Percentiles rank a stretch among this genome's conserved stretches.
These are phyloP conservation scores for Microtus montanus DNA, from an alignment of 2,113 vertebrate genomes.

Conservation along the genomic window DNA sequence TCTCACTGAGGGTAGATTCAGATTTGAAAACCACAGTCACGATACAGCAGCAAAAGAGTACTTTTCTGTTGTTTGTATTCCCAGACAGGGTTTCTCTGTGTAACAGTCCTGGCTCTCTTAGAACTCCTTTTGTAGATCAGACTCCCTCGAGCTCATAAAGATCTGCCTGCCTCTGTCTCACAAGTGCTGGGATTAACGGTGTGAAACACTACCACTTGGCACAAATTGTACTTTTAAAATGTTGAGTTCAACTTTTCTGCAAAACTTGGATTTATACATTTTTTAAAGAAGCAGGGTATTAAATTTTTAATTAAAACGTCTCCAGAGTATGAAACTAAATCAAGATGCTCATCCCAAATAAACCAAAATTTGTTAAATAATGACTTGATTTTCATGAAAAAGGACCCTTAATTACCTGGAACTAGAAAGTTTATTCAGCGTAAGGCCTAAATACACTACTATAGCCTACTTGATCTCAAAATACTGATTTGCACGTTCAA, in stretches of 20 bases:
- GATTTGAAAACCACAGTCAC: not conserved
- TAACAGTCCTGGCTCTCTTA: not conserved
- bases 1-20: not conserved
- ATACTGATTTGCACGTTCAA: not conserved
- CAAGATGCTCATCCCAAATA: not conserved
- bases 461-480: constrained; percentile 32
- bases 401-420: constrained; percentile 30
- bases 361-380: constrained; percentile 21
- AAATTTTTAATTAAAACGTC: constrained; percentile 12
- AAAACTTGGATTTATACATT: not conserved
- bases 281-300: constrained; percentile 22
- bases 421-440: constrained; percentile 27
- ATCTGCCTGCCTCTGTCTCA: not conserved
- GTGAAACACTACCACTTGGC: not conserved
- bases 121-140: not conserved
- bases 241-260: constrained; percentile 34
- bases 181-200: not conserved
- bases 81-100: not conserved
- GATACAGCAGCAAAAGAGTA: not conserved
- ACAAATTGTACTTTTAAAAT: not conserved
- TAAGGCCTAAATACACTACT: constrained; percentile 26
- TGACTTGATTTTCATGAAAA: constrained; percentile 50
- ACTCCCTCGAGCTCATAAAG: not conserved
- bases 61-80: not conserved
- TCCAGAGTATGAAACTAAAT: constrained; percentile 20